Evolutionary conservation across 2,888 invertebrate genomes (phyloP), one percentile per base, ranked within the genome.

Genomic region (Rhogogaster chlorosoma): DNA sequence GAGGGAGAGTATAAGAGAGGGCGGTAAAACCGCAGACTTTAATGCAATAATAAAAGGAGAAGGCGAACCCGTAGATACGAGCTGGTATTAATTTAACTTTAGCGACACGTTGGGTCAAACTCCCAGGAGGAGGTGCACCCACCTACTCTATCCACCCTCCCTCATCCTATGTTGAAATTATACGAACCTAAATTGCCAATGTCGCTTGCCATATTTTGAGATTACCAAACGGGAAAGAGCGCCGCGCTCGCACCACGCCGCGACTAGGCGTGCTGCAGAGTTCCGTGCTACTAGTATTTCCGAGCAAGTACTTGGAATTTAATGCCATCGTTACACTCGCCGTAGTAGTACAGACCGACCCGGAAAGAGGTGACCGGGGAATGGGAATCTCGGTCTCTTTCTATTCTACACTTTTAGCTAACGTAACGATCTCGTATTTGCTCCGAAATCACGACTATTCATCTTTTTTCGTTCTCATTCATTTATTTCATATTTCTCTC

Each of bases 41-140:
- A 82, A 85, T 70, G 26, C 82, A 67, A 82, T 83, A 75, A 85
- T 83, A 83, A 84, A 85, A 75, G 70, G 70, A 83, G 80, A 70
- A 67, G 38, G 32, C 36, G 36, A 73, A 61, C 83, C 83, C 36
- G 85, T 57, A 78, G 38, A 26, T 18, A 29, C 67, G 61, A 86
- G 85, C 87, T 86, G 87, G 87, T 89, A 90, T 91, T 91, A 91
- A 91, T 91, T 91, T 89, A 90, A 91, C 90, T 90, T 89, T 86
- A 87, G 89, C 87, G 87, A 89, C 88, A 86, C 86, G 87, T 85
- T 85, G 84, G 85, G 85, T 53, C 83, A 75, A 67, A 86, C 42
- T 80, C 29, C 61, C 45, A 22, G 36, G 67, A 49, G 22, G 57
- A 42, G 15, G 86, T 61, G 83, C n/a, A n/a, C n/a, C n/a, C n/a